phyloP scores from a whole-genome alignment of 2,797 vertebrate genomes.

The Epinephelus malabaricus region DNA sequence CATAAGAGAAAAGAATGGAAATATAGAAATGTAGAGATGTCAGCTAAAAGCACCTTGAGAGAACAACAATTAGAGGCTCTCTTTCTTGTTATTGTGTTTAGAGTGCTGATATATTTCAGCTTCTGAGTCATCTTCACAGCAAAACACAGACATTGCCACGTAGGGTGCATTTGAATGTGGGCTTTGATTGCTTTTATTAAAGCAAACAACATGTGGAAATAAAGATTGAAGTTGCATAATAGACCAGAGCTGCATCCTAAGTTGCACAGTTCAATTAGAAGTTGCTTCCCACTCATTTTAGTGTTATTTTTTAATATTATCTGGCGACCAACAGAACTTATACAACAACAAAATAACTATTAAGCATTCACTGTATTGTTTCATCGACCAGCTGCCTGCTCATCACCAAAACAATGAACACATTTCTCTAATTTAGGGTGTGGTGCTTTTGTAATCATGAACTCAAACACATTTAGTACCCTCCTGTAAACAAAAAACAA shows the following conservation, averaged over 20 bases:
- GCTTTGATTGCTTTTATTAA: not conserved
- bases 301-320: not conserved
- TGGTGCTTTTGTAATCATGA: constrained; percentile 4
- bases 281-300: not conserved
- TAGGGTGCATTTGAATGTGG: not conserved
- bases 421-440: not conserved
- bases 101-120: not conserved
- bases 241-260: not conserved
- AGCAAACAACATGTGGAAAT: not conserved
- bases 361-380: not conserved
- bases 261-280: constrained; percentile 2
- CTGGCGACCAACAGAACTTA: not conserved
- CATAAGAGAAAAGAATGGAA: not conserved
- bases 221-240: not conserved
- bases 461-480: not conserved
- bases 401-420: not conserved
- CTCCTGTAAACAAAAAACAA: constrained; percentile 1
- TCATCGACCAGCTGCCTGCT: not conserved
- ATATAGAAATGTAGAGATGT: not conserved
- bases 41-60: not conserved
- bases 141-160: not conserved
- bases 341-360: not conserved
- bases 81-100: not conserved
- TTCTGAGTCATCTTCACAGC: not conserved
- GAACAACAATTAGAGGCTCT: not conserved